Evolutionary conservation across 2,797 vertebrate species (phyloP), one percentile per base, ranked within the genome.

Genomic region (Acropternis orthonyx): DNA sequence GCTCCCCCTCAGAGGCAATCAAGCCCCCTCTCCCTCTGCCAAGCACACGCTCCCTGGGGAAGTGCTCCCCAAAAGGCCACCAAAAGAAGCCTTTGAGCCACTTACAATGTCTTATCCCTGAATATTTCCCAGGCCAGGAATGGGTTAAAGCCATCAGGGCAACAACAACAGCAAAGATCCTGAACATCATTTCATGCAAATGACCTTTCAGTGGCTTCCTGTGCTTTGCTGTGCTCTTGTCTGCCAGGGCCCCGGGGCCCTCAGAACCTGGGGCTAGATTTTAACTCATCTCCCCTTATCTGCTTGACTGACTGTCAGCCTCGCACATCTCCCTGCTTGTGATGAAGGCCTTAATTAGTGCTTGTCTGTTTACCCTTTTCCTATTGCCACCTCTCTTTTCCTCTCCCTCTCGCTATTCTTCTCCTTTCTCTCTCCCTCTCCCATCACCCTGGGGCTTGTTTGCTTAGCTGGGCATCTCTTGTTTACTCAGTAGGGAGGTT

Each of bases 281-380:
- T 98, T 98, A 99, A 98, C 98, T 98, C 98, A 92, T 98, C 97
- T 98, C 98, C 98, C 98, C 98, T 99, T 98, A 99, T 99, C 99
- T 99, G 98, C 98, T 98, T 99, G 99, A 99, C 99, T 99, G 98
- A 99, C 99, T 99, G 99, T 99, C 99, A 99, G 97, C 98, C 98
- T 99, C 97, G 98, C 98, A 99, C 98, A 99, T 98, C 98, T 97
- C 96, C 97, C 96, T 96, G 97, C 98, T 98, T 98, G 98, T 98
- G 98, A 98, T 77, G 97, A 98, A 98, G 98, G 98, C 98, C 98
- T 98, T 99, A 99, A 99, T 99, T 99, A 99, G 98, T 97, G 97
- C 97, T 95, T 97, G 97, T 97, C 98, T 98, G 96, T 97, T 97
- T 97, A 97, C 96, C 96, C 97, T 95, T 95, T 95, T 87, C 67